phyloP scores from a whole-genome alignment of 2,797 vertebrate species.

The Chrysocyon brachyurus region DNA sequence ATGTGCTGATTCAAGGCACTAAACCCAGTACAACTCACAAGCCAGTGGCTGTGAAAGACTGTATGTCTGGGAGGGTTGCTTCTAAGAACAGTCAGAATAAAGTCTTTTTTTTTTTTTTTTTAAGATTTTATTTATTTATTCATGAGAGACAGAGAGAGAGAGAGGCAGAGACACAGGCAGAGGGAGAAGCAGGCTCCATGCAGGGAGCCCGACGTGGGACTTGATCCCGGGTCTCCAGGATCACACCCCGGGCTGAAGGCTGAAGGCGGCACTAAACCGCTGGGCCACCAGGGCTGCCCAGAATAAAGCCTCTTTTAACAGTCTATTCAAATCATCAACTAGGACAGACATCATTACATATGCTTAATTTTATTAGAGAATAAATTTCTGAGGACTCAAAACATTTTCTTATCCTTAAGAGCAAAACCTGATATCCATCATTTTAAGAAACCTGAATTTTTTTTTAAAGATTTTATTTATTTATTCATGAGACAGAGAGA shows the following conservation, averaged over 20 bases:
- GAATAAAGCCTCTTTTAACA: not conserved
- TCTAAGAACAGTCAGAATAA: not conserved
- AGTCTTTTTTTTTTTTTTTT: not conserved
- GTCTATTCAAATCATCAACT: not conserved
- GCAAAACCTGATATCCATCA: not conserved
- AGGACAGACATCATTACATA: not conserved
- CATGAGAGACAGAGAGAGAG: no score
- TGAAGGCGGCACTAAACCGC: no score
- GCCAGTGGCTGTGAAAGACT: not conserved
- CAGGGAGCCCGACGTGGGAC: no score
- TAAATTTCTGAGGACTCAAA: constrained; percentile 30
- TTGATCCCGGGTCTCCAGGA: no score
- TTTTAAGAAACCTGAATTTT: constrained; percentile 44
- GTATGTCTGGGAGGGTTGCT: not conserved
- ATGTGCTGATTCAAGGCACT: not conserved
- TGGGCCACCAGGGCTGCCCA: not conserved
- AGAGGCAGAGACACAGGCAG: no score
- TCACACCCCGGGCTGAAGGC: no score
- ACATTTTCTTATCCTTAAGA: constrained; percentile 17
- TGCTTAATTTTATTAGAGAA: not conserved
- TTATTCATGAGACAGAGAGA: no score
- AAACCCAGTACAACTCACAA: constrained; percentile 11
- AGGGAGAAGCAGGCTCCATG: no score
- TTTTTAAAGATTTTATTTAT: no score
- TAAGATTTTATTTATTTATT: no score